These are phyloP conservation scores for Ctenicera cuprea DNA, from an alignment of 2,888 invertebrate species.

Conservation along the genomic window DNA sequence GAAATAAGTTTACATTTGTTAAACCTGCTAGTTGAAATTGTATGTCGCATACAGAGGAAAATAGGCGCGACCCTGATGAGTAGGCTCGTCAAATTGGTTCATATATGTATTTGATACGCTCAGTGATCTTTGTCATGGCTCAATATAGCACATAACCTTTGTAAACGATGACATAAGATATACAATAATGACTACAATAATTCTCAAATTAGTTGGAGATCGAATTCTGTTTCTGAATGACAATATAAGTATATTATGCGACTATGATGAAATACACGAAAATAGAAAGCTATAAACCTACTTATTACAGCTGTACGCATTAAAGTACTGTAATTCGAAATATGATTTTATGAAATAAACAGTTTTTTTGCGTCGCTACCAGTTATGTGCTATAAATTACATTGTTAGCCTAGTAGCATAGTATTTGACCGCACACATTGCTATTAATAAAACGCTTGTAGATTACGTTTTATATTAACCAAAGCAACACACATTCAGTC, in stretches of 20 bases:
- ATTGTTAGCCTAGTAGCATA: neutral
- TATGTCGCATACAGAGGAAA: neutral
- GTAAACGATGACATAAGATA: conserved; percentile 16
- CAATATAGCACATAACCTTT: conserved; percentile 10
- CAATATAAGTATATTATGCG: neutral
- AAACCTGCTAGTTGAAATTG: too few relatives aligned
- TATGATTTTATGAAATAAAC: conserved; percentile 11
- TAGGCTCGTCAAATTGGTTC: neutral
- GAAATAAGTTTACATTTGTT: too few relatives aligned
- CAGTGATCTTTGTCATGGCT: conserved; percentile 22
- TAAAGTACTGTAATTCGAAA: conserved; percentile 4
- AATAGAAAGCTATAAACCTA: conserved; percentile 30
- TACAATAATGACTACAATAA: conserved; percentile 7
- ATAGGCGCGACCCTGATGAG: conserved; percentile 3
- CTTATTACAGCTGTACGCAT: neutral
- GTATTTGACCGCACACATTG: neutral
- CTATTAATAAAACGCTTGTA: neutral
- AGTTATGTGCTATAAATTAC: neutral
- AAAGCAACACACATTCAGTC: too few relatives aligned
- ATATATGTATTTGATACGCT: conserved; percentile 15
- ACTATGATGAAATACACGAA: conserved; percentile 14
- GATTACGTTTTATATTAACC: too few relatives aligned
- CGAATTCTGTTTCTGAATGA: conserved; percentile 10
- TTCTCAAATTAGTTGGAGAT: conserved; percentile 17
- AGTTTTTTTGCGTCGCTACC: conserved; percentile 8